Percentiles rank a stretch among this genome's conserved stretches.
phyloP scores from a whole-genome alignment of 2,113 vertebrate genomes.

The Plectropomus leopardus region DNA sequence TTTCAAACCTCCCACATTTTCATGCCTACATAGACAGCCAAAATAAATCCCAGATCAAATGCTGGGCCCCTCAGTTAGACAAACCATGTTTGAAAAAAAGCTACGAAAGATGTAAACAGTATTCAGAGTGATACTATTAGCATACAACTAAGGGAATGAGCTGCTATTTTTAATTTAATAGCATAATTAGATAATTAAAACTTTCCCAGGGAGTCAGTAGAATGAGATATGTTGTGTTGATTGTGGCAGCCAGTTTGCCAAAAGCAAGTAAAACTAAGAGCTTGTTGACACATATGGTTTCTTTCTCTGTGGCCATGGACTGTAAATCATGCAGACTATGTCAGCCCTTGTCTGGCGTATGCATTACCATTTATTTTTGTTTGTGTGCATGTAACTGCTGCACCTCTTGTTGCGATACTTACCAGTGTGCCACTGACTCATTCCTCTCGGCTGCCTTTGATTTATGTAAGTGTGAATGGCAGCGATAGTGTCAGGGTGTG shows the following conservation, averaged over 20 bases:
- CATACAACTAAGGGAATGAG: conserved; percentile 14
- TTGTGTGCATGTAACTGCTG: conserved; percentile 38
- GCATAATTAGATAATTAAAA: conserved; percentile 69
- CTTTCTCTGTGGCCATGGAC: conserved; percentile 61
- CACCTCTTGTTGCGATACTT: conserved; percentile 38
- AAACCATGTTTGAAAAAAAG: conserved; percentile 1
- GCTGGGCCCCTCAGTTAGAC: neutral
- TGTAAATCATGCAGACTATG: conserved; percentile 61
- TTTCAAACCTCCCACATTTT: conserved; percentile 30
- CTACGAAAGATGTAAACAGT: conserved; percentile 13
- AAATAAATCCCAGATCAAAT: conserved; percentile 23
- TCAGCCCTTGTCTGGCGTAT: conserved; percentile 54
- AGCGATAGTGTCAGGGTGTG: conserved; percentile 35
- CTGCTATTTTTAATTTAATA: too few relatives aligned
- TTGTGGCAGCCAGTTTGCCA: conserved; percentile 56
- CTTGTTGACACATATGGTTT: conserved; percentile 76
- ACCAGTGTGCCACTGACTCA: conserved; percentile 39
- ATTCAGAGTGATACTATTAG: conserved; percentile 5
- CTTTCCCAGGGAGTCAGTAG: conserved; percentile 56
- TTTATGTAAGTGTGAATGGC: conserved; percentile 58
- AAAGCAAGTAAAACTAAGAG: conserved; percentile 58
- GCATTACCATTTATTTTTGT: conserved; percentile 62
- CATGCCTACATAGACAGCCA: conserved; percentile 9
- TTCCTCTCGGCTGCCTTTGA: conserved; percentile 15
- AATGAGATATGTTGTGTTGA: conserved; percentile 56